Conservation (phyloP, 2,797 vertebrate species). For the Chelidonichthys spinosus region DNA sequence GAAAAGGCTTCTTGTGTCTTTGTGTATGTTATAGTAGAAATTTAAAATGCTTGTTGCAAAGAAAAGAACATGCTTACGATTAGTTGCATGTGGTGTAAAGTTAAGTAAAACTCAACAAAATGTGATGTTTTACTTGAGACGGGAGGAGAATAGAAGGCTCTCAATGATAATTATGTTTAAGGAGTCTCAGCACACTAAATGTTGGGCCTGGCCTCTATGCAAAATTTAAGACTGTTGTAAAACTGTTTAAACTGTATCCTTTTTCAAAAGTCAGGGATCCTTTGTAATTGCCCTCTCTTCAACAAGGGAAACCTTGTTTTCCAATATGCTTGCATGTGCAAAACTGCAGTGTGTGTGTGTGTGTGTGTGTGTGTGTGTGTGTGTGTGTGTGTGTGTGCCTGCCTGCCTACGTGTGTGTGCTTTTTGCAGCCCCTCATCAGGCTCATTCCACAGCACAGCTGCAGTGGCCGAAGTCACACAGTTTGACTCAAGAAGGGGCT, state of each 20-base stretch:
- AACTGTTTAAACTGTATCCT: slow-evolving; percentile 40
- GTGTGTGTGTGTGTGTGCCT: slow-evolving; percentile 20
- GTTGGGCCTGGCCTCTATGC: slow-evolving; percentile 2
- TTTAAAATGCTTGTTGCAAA: slow-evolving; percentile 31
- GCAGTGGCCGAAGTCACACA: slow-evolving; percentile 74
- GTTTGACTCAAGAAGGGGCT: slow-evolving; percentile 65
- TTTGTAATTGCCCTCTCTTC: slow-evolving; percentile 61
- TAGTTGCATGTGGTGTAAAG: neutral
- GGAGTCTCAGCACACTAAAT: slow-evolving; percentile 7
- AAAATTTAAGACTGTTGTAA: slow-evolving; percentile 42
- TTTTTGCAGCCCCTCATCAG: slow-evolving; percentile 60
- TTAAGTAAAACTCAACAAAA: slow-evolving; percentile 12
- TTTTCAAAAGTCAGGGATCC: slow-evolving; percentile 55
- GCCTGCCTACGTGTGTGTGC: slow-evolving; percentile 7
- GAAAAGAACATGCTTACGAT: slow-evolving; percentile 13
- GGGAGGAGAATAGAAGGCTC: slow-evolving; percentile 8
- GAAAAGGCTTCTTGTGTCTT: slow-evolving; percentile 56
- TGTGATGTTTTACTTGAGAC: slow-evolving; percentile 9
- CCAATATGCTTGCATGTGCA: slow-evolving; percentile 68
- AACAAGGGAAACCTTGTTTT: slow-evolving; percentile 78
- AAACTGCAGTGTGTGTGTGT: slow-evolving; percentile 38
- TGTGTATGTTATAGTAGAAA: slow-evolving; percentile 45
- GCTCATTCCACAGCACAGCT: slow-evolving; percentile 78
- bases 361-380: slow-evolving; percentile 18
- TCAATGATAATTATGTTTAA: neutral